Evolutionary conservation across 2,113 vertebrate genomes (phyloP).

Genomic region (Corapipo altera): DNA sequence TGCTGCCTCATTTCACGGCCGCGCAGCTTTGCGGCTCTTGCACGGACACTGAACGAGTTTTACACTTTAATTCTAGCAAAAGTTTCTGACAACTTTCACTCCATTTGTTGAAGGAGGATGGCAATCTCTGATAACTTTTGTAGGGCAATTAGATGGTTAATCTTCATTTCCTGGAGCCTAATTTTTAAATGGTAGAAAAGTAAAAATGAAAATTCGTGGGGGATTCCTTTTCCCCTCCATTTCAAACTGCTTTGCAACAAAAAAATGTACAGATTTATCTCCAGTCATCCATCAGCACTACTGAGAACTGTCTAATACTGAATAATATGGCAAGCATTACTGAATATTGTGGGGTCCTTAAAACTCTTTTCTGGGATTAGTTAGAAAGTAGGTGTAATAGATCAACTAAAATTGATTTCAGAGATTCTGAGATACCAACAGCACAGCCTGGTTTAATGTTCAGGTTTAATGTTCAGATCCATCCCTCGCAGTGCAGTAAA

Average conservation of each 20-base stretch:
- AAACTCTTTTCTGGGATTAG: neutral
- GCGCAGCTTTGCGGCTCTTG: accelerated
- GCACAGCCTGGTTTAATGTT: neutral
- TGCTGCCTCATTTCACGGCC: accelerated
- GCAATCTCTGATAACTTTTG: neutral
- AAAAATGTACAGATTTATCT: neutral
- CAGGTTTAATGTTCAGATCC: neutral
- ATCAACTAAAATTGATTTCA: neutral
- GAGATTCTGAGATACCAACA: neutral
- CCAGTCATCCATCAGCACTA: neutral
- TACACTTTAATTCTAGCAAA: neutral
- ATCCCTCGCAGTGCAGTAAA: neutral
- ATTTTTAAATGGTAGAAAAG: neutral
- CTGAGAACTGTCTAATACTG: neutral
- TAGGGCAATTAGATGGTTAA: neutral
- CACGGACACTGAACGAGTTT: accelerated
- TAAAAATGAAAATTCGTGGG: neutral
- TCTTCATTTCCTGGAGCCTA: neutral
- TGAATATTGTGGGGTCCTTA: neutral
- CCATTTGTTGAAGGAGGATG: neutral
- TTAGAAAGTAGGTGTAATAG: neutral
- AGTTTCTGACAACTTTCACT: accelerated
- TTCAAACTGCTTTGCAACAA: neutral
- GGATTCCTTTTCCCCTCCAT: neutral
- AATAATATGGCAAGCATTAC: neutral